phyloP scores from a whole-genome alignment of 2,113 vertebrate genomes.

The Shinisaurus crocodilurus region DNA sequence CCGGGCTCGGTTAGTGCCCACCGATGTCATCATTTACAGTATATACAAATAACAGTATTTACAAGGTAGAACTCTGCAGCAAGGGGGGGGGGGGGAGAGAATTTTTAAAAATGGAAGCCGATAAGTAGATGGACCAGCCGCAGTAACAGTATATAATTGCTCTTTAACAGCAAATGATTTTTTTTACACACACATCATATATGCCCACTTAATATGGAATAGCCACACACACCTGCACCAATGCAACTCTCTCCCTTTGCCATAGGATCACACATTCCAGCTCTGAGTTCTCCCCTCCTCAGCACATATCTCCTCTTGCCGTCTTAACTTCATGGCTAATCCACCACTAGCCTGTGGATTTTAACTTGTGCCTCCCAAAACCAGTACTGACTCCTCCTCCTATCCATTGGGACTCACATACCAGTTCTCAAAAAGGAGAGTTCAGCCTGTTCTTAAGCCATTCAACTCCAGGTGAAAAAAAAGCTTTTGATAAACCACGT shows the following conservation, averaged over 20 bases:
- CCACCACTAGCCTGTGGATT: too few relatives aligned
- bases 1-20: constrained; percentile 95
- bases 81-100: constrained; percentile 36
- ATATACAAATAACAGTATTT: constrained; percentile 99
- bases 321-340: background rate
- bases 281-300: background rate
- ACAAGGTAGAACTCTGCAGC: constrained; percentile 92
- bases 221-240: background rate
- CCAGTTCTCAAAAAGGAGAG: background rate
- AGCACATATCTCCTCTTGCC: background rate
- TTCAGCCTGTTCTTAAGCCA: background rate
- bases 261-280: background rate
- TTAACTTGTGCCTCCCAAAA: background rate
- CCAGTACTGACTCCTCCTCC: background rate
- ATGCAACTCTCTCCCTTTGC: background rate
- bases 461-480: background rate
- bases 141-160: fast-evolving
- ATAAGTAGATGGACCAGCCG: background rate
- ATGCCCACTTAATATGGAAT: too few relatives aligned
- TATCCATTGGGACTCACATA: too few relatives aligned
- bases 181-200: fast-evolving
- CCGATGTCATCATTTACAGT: constrained; percentile 99
- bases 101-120: constrained; percentile 27
- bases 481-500: background rate
- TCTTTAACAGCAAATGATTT: background rate